These are phyloP conservation scores for Rhamphomyia laevipes DNA, from an alignment of 2,888 invertebrate genomes.

Conservation along the genomic window DNA sequence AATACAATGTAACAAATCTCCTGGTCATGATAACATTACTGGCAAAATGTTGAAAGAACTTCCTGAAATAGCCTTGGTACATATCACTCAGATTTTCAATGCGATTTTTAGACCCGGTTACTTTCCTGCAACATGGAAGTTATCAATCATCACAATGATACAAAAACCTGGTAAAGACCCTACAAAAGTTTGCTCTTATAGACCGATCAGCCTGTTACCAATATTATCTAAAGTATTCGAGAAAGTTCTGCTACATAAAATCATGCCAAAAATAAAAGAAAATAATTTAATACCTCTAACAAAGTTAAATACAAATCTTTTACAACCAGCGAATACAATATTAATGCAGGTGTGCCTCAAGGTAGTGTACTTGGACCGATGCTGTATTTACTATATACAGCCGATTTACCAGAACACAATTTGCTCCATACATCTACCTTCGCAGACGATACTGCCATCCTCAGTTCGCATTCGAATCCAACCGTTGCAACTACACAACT, in stretches of 20 bases:
- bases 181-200: neutral
- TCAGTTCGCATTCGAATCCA: neutral
- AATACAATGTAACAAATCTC: no score
- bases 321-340: neutral
- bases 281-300: no score
- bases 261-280: no score
- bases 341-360: neutral
- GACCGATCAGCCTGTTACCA: conserved; percentile 1
- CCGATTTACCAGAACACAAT: neutral
- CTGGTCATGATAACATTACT: no score
- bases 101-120: no score
- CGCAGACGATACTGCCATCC: neutral
- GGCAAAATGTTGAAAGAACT: no score
- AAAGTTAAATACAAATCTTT: neutral
- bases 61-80: no score
- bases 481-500: neutral
- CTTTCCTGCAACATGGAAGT: no score
- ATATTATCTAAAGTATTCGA: conserved; percentile 5
- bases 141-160: neutral
- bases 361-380: neutral
- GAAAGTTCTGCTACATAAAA: neutral
- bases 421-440: no score
- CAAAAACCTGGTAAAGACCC: conserved; percentile 5
- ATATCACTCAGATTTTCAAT: no score
- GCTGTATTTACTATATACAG: neutral